Percentiles rank a stretch among this genome's conserved stretches.
Conservation (phyloP, 53 echinoderm and acorn worm species). For the Zoroaster sp. region DNA sequence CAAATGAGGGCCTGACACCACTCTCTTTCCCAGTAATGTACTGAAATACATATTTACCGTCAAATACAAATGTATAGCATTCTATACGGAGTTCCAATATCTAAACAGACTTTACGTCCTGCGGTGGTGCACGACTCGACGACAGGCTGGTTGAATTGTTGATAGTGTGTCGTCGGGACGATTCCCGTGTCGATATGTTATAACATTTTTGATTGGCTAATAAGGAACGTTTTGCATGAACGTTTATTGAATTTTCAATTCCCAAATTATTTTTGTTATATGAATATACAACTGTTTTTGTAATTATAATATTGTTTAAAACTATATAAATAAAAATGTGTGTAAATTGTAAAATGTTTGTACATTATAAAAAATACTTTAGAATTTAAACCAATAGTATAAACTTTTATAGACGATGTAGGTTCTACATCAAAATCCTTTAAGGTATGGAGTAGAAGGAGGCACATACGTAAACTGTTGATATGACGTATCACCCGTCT, state of each 20-base stretch:
- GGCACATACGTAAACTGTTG: not conserved
- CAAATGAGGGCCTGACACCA: too few species aligned
- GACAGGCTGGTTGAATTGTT: slow-evolving; percentile 33
- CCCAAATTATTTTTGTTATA: not conserved
- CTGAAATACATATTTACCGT: too few species aligned
- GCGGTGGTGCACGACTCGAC: too few species aligned
- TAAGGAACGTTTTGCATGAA: not conserved
- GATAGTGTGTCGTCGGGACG: slow-evolving; percentile 46
- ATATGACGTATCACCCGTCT: not conserved
- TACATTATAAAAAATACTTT: not conserved
- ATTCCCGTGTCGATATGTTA: not conserved
- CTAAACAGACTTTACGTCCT: not conserved
- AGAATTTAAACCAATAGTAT: not conserved
- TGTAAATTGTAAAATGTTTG: not conserved
- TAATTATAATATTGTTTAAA: not conserved
- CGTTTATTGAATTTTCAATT: not conserved
- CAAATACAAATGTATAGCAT: too few species aligned
- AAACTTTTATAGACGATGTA: not conserved
- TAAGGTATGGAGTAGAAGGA: not conserved
- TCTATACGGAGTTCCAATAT: too few species aligned
- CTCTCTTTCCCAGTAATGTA: too few species aligned
- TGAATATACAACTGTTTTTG: not conserved
- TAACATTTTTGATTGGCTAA: slow-evolving; percentile 11
- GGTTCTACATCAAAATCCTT: not conserved
- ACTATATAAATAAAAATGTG: not conserved